Conservation (phyloP, 2,797 vertebrate genomes). For the Lithobates pipiens region DNA sequence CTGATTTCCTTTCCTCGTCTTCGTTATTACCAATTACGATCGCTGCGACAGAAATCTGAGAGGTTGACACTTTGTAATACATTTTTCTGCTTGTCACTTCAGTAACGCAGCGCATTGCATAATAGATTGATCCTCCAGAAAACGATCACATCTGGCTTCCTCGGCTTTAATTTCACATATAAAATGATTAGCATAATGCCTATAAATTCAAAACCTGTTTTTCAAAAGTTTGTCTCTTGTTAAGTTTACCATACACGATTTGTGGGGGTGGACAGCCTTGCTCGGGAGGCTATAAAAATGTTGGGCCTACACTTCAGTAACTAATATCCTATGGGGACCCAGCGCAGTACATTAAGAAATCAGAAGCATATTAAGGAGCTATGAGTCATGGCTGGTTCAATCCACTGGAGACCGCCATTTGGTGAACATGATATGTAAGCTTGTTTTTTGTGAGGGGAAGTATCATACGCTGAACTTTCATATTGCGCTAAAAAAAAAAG, state of each 20-base stretch:
- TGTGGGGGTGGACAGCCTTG: slow-evolving; percentile 26
- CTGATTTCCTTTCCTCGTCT: background rate
- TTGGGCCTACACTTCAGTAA: slow-evolving; percentile 12
- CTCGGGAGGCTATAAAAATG: slow-evolving; percentile 28
- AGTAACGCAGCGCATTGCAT: background rate
- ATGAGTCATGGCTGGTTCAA: slow-evolving; percentile 40
- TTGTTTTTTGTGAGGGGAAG: slow-evolving; percentile 13
- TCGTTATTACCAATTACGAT: background rate
- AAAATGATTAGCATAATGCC: slow-evolving; percentile 50
- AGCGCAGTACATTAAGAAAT: slow-evolving; percentile 37
- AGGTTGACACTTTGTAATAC: slow-evolving; percentile 14
- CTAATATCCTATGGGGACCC: slow-evolving; percentile 13
- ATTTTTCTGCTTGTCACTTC: background rate
- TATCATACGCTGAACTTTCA: slow-evolving; percentile 14
- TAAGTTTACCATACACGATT: slow-evolving; percentile 13
- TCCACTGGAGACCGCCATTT: slow-evolving; percentile 6
- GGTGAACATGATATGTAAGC: background rate
- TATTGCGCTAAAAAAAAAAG: slow-evolving; percentile 12
- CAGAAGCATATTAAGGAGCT: slow-evolving; percentile 22
- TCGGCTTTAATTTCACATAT: slow-evolving; percentile 1
- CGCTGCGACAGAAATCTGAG: background rate
- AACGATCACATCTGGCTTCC: slow-evolving; percentile 39
- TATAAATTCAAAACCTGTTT: slow-evolving; percentile 27
- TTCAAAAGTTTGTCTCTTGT: slow-evolving; percentile 35
- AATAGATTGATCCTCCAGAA: slow-evolving; percentile 15